Evolutionary conservation across 2,113 vertebrate species (phyloP).

Genomic region (Apistogramma diplotaenia): DNA sequence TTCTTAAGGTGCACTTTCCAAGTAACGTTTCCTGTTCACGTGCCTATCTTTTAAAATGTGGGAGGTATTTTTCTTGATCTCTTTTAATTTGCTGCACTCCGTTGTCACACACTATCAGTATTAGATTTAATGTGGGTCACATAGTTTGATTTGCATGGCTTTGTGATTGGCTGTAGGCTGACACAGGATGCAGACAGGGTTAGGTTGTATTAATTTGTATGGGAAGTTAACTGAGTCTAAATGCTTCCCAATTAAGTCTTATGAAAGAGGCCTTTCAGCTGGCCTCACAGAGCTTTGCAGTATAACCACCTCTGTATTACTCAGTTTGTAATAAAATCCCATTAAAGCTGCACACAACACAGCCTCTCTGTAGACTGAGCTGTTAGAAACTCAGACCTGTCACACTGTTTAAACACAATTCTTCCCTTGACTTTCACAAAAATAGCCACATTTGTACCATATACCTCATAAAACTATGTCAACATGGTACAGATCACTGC

Average conservation of each 20-base stretch:
- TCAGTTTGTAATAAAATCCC: constrained; percentile 54
- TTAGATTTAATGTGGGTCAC: background rate
- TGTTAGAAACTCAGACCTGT: constrained; percentile 13
- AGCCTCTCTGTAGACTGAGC: constrained; percentile 11
- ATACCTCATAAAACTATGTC: background rate
- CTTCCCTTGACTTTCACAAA: background rate
- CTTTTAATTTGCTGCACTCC: background rate
- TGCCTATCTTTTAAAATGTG: background rate
- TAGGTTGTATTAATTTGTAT: constrained; percentile 67
- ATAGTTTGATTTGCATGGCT: background rate
- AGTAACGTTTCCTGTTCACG: background rate
- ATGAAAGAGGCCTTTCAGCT: constrained; percentile 72
- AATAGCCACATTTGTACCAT: background rate
- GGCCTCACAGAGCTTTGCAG: constrained; percentile 61
- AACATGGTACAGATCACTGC: background rate
- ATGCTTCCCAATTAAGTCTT: constrained; percentile 60
- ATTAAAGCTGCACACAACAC: constrained; percentile 40
- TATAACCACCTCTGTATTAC: constrained; percentile 33
- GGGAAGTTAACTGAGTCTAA: constrained; percentile 51
- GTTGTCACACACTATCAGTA: background rate
- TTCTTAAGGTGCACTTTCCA: background rate
- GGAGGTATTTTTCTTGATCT: background rate
- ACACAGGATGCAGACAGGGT: constrained; percentile 39
- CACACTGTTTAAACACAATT: background rate
- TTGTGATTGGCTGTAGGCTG: constrained; percentile 1